phyloP scores from a whole-genome alignment of 2,888 invertebrate genomes.

The Suillia variegata region DNA sequence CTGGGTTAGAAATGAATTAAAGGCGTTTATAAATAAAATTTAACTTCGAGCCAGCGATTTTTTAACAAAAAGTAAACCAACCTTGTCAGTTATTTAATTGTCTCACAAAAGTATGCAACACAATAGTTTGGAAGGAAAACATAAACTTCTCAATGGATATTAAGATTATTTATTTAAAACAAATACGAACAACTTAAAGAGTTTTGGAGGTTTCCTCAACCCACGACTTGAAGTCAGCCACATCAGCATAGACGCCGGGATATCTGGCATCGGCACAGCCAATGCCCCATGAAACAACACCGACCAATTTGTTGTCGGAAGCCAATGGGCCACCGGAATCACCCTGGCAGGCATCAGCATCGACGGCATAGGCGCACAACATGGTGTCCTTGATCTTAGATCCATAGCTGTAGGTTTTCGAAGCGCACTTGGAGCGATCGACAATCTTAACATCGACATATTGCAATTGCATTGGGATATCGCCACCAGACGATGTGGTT shows the following conservation, averaged over 20 bases:
- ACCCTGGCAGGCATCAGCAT: constrained; percentile 50
- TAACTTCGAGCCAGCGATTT: too few relatives aligned
- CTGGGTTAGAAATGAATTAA: too few relatives aligned
- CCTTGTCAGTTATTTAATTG: too few relatives aligned
- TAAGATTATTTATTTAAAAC: too few relatives aligned
- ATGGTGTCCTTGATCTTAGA: constrained; percentile 32
- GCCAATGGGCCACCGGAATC: constrained; percentile 56
- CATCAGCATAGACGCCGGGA: constrained; percentile 50
- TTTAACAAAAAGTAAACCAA: too few relatives aligned
- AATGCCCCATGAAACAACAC: constrained; percentile 52
- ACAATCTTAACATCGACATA: constrained; percentile 59
- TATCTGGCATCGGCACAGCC: constrained; percentile 41
- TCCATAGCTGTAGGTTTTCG: constrained; percentile 57
- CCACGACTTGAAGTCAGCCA: constrained; percentile 40
- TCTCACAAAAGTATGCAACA: too few relatives aligned
- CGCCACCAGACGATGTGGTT: constrained; percentile 36
- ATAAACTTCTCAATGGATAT: too few relatives aligned
- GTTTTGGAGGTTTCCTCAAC: constrained; percentile 24
- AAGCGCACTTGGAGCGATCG: constrained; percentile 56
- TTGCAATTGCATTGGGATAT: constrained; percentile 55
- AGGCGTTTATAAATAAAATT: too few relatives aligned
- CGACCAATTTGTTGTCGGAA: constrained; percentile 37
- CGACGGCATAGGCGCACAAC: constrained; percentile 42
- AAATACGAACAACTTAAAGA: constrained; percentile 6
- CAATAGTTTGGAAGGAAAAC: too few relatives aligned